Base-by-base conservation (phyloP, 1,140 invertebrate species). In the Drosophila carrolli region DNA sequence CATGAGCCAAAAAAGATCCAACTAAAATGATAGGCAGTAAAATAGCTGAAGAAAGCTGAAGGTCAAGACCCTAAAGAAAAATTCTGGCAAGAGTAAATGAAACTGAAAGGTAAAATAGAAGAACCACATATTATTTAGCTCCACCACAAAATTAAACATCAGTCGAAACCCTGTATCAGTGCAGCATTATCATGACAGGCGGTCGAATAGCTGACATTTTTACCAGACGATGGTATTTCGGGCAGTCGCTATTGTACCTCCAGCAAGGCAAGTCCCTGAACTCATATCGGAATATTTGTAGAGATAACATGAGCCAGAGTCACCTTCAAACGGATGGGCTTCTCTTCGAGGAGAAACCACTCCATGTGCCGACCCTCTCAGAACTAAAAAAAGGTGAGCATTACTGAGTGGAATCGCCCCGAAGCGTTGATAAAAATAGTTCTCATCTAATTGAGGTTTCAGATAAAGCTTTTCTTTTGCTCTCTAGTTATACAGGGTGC, bases 401-500 rank as follows among this genome's bases (percentile, higher is more conserved):
- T 8, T n/a, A 5, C 43, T 27, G 53, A 48, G n/a, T 23, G 47
- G 51, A 47, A 16, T 38, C 5, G 11, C 44, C 23, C 23, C 23
- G 29, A 32, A 32, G 7, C 7, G 8, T 8, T 47, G 59, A 56
- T 63, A 58, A 81, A 40, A 29, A 11, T 37, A 10, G 19, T 10
- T 57, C 32, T 44, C 14, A 3, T 5, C 23, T 62, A 46, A 5
- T 11, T 43, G 9, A 8, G 16, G 56, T 68, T 50, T 60, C 44
- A 59, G 73, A 77, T 76, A 67, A 84, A 82, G 77, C 91, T 61
- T 27, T 29, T 29, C 43, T 38, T 16, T 43, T 61, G 60, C 53
- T 23, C 37, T 40, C 16, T 51, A 98, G 97, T 97, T 50, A 92
- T 98, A 71, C 93, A 94, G 35, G 93, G 94, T 65, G 96, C 95